Conservation (phyloP, 2,888 invertebrate genomes). For the Atethmia centrago region DNA sequence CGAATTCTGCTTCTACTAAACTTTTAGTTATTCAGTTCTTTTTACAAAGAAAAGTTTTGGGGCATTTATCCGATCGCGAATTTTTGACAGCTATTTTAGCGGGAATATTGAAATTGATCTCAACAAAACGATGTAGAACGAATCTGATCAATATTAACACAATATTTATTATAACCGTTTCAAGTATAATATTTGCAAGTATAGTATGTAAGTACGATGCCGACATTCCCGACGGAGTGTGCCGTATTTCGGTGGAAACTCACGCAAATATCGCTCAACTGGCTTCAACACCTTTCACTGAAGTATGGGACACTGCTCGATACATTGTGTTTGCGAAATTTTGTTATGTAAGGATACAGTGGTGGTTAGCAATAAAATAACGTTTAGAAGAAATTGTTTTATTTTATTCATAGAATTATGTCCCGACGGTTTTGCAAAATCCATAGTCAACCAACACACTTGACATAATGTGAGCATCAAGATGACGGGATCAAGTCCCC, state of each 20-base stretch:
- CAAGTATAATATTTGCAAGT: constrained; percentile 64
- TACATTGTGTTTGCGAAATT: constrained; percentile 48
- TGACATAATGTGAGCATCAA: no score
- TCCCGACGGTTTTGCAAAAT: no score
- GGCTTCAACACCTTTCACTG: constrained; percentile 83
- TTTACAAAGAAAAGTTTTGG: constrained; percentile 43
- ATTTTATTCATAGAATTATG: constrained; percentile 58
- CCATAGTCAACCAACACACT: no score
- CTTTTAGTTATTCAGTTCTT: constrained; percentile 21
- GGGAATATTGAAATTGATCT: constrained; percentile 35
- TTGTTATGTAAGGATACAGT: constrained; percentile 79
- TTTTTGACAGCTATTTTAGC: constrained; percentile 33
- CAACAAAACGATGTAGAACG: constrained; percentile 56
- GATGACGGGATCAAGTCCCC: no score
- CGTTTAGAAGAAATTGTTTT: constrained; percentile 71
- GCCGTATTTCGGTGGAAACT: constrained; percentile 71
- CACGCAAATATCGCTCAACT: constrained; percentile 80
- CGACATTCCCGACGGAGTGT: constrained; percentile 76
- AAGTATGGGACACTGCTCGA: constrained; percentile 67
- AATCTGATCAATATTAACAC: constrained; percentile 50
- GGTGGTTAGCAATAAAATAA: constrained; percentile 85
- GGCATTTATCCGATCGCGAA: constrained; percentile 50
- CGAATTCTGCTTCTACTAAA: constrained; percentile 19
- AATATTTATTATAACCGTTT: constrained; percentile 69
- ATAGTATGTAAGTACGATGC: constrained; percentile 66